Percentiles rank a stretch among this genome's conserved stretches.
Evolutionary conservation across 2,888 invertebrate species (phyloP).

Genomic region (Chaetoderma sp.): DNA sequence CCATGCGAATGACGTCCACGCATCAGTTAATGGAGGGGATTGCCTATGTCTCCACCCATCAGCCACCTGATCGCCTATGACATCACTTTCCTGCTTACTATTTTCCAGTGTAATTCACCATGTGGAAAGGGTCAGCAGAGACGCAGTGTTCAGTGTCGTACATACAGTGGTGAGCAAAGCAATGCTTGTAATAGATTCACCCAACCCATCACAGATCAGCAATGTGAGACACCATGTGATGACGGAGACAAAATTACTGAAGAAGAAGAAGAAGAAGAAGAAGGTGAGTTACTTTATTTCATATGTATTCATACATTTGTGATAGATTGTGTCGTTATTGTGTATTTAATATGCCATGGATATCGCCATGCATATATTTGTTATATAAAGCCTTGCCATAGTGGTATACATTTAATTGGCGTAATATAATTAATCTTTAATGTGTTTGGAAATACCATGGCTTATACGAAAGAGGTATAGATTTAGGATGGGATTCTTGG

Average conservation of each 20-base stretch:
- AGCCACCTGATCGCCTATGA: too few relatives aligned
- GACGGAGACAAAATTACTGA: slow-evolving; percentile 17
- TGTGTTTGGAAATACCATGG: neutral
- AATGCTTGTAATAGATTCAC: slow-evolving; percentile 42
- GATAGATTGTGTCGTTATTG: too few relatives aligned
- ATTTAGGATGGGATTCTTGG: too few relatives aligned
- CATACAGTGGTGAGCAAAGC: slow-evolving; percentile 48
- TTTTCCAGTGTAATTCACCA: slow-evolving; percentile 55
- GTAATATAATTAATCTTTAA: neutral
- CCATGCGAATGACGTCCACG: too few relatives aligned
- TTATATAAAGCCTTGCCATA: too few relatives aligned
- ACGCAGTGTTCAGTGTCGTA: slow-evolving; percentile 57
- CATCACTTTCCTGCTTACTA: neutral
- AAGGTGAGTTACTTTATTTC: neutral
- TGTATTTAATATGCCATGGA: too few relatives aligned
- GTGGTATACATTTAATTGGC: too few relatives aligned
- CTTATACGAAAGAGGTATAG: too few relatives aligned
- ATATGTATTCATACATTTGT: neutral
- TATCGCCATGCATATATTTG: too few relatives aligned
- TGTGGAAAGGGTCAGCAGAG: slow-evolving; percentile 58
- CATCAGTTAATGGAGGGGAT: too few relatives aligned
- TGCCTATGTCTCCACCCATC: too few relatives aligned
- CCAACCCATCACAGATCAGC: slow-evolving; percentile 45
- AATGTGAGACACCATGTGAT: slow-evolving; percentile 55
- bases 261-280: slow-evolving; percentile 7